Conservation (phyloP, 2,888 invertebrate species). For the Clistopyga incitator region DNA sequence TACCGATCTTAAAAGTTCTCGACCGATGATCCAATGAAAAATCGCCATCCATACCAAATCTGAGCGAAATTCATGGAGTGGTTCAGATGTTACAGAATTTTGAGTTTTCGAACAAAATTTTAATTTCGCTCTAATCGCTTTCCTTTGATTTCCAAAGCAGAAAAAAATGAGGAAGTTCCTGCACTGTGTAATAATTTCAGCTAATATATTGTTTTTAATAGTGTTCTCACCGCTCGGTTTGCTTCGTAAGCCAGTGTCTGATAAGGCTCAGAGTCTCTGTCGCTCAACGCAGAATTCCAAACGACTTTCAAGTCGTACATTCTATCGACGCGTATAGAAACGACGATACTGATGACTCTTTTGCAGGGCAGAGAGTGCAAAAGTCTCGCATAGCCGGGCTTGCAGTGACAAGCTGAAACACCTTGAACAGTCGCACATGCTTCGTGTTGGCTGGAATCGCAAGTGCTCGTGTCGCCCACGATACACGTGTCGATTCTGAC, state of each 20-base stretch:
- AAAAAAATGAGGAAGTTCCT: no score
- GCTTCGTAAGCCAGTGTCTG: conserved; percentile 94
- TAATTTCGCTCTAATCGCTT: no score
- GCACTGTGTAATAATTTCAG: no score
- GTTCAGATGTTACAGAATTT: no score
- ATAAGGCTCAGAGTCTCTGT: conserved; percentile 92
- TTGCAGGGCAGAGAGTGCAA: conserved; percentile 82
- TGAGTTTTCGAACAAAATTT: no score
- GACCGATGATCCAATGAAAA: no score
- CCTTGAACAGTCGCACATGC: conserved; percentile 92
- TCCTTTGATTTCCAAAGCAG: no score
- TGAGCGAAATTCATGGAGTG: no score
- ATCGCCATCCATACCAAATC: no score
- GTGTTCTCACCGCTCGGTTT: conserved; percentile 92
- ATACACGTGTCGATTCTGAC: conserved; percentile 96
- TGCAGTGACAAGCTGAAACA: conserved; percentile 95
- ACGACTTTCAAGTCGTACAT: conserved; percentile 92
- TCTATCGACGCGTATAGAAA: conserved; percentile 93
- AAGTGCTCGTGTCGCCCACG: conserved; percentile 96
- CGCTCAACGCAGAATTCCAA: conserved; percentile 91
- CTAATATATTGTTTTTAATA: no score
- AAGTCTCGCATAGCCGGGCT: conserved; percentile 87
- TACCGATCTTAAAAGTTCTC: no score
- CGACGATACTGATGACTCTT: conserved; percentile 90
- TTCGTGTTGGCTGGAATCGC: conserved; percentile 94